Percentiles rank a stretch among this genome's conserved stretches.
Conservation (phyloP, 2,113 vertebrate species). For the Callionymus lyra region DNA sequence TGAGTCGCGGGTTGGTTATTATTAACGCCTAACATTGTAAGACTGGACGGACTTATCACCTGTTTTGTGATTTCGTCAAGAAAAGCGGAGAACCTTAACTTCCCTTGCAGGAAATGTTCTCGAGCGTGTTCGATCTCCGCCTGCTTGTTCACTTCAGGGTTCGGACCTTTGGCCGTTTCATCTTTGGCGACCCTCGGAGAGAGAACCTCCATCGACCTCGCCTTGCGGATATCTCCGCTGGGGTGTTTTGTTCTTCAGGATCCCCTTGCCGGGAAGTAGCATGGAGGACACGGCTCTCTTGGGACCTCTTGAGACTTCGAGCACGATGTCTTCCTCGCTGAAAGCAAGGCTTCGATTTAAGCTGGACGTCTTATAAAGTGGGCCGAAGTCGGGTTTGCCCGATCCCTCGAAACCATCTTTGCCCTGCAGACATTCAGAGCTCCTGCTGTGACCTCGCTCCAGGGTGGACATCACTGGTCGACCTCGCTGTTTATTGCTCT, state of each 20-base stretch:
- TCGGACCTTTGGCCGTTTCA: conserved; percentile 23
- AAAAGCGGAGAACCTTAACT: conserved; percentile 74
- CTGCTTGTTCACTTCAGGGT: conserved; percentile 22
- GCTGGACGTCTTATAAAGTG: conserved; percentile 59
- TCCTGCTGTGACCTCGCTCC: conserved; percentile 56
- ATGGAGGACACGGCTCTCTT: conserved; percentile 53
- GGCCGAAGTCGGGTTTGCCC: conserved; percentile 11
- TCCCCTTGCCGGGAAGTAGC: conserved; percentile 63
- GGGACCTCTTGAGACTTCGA: conserved; percentile 34
- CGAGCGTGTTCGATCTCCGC: conserved; percentile 27
- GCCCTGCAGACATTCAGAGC: conserved; percentile 45
- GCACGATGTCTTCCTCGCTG: conserved; percentile 42
- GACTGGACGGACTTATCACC: conserved; percentile 67
- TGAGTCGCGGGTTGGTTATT: conserved; percentile 12
- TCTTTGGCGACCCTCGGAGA: conserved; percentile 39
- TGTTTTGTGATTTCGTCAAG: conserved; percentile 73
- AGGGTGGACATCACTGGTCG: conserved; percentile 26
- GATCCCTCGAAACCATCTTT: conserved; percentile 7
- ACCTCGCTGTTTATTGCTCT: conserved; percentile 7
- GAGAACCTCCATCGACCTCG: conserved; percentile 71
- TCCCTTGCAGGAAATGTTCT: conserved; percentile 55
- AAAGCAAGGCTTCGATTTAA: conserved; percentile 56
- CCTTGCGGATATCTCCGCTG: conserved; percentile 54
- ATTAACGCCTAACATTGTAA: conserved; percentile 56
- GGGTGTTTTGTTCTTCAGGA: conserved; percentile 63